Conservation (phyloP, 2,888 invertebrate species). For the Morpho achilles region DNA sequence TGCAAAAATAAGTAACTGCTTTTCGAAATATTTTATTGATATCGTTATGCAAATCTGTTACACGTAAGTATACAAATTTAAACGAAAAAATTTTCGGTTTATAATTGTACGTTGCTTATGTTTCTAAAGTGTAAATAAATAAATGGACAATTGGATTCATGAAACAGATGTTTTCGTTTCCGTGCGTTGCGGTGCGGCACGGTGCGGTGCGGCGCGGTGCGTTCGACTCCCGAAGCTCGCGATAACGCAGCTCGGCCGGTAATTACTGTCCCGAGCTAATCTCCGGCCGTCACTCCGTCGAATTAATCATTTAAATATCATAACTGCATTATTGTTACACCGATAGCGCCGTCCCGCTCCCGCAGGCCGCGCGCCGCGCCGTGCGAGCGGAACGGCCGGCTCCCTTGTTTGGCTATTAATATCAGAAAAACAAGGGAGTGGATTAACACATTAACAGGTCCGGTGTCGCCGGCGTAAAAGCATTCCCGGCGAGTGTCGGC, state of each 20-base stretch:
- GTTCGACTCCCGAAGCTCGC: constrained; percentile 14
- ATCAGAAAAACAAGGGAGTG: constrained; percentile 65
- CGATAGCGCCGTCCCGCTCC: constrained; percentile 27
- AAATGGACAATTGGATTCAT: too few species aligned
- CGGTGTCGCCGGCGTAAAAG: constrained; percentile 65
- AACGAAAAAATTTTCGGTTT: too few species aligned
- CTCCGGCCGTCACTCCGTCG: constrained; percentile 29
- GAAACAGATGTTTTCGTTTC: too few species aligned
- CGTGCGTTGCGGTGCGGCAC: too few species aligned
- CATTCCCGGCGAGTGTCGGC: constrained; percentile 60
- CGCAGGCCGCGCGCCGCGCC: constrained; percentile 7
- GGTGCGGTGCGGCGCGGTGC: neutral
- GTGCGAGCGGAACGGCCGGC: constrained; percentile 38
- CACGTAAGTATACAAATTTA: too few species aligned
- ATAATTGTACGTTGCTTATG: too few species aligned
- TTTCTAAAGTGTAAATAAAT: too few species aligned
- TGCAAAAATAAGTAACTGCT: too few species aligned
- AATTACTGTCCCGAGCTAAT: constrained; percentile 17
- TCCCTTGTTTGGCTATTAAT: constrained; percentile 66
- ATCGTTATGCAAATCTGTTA: too few species aligned
- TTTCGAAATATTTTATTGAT: too few species aligned
- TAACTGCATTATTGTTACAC: constrained; percentile 24
- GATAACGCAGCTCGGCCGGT: constrained; percentile 14
- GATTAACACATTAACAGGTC: constrained; percentile 74
- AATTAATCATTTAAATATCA: constrained; percentile 40